Conservation (phyloP, 1,140 invertebrate species). For the Popillia japonica region DNA sequence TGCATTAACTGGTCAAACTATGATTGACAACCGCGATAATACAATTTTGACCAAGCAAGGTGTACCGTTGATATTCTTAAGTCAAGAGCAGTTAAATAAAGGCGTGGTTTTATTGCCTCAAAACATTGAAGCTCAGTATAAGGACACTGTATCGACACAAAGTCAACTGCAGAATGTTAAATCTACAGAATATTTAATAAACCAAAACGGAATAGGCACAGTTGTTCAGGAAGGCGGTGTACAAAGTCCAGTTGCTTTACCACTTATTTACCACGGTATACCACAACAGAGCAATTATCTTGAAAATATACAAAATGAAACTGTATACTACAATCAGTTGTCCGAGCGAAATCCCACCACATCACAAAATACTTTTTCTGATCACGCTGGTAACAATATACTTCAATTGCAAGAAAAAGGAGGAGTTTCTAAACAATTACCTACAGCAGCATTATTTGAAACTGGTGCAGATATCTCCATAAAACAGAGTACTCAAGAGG, state of each 20-base stretch:
- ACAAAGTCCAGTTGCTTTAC: background rate
- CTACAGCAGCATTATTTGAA: conserved; percentile 31
- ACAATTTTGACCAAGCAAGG: background rate
- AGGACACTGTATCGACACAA: background rate
- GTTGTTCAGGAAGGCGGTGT: background rate
- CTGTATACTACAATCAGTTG: background rate
- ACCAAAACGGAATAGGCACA: background rate
- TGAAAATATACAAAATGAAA: conserved; percentile 2
- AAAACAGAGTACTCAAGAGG: background rate
- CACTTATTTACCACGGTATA: background rate
- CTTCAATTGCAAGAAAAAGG: background rate
- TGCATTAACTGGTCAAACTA: background rate
- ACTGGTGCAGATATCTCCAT: conserved; percentile 6
- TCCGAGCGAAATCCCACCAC: background rate
- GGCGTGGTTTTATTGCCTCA: background rate
- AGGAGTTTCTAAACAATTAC: background rate
- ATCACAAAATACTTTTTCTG: background rate
- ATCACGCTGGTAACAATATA: background rate
- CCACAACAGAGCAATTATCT: background rate
- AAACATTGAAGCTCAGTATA: background rate
- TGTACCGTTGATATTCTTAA: conserved; percentile 4
- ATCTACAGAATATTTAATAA: background rate
- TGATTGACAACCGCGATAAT: background rate
- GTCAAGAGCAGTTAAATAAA: conserved; percentile 16
- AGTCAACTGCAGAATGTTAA: background rate